These are phyloP conservation scores for Leptinotarsa juncta DNA, from an alignment of 2,888 invertebrate genomes.

Conservation along the genomic window DNA sequence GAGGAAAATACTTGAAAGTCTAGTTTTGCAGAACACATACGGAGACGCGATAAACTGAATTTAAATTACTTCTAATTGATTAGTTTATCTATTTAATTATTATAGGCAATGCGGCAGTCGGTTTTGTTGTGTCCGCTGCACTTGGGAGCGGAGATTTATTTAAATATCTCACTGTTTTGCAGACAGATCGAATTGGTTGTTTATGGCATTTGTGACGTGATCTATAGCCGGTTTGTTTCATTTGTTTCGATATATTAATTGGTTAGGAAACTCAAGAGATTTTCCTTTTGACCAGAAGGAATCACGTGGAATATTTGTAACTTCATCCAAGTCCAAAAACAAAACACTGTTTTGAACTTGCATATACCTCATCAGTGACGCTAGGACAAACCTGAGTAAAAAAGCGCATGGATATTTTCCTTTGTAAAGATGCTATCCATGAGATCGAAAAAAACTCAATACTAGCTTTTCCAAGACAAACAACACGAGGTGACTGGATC, in stretches of 20 bases:
- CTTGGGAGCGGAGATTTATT: conserved; percentile 49
- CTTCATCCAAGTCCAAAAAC: no score
- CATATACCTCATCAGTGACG: no score
- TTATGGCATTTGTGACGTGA: conserved; percentile 14
- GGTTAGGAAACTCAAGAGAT: no score
- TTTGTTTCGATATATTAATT: neutral
- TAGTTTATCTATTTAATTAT: conserved; percentile 59
- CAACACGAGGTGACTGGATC: no score
- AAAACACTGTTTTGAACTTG: no score
- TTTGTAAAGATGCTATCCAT: no score
- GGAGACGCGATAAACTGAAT: conserved; percentile 54
- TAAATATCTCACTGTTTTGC: conserved; percentile 39
- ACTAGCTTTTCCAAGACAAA: no score
- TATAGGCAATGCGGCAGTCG: conserved; percentile 54
- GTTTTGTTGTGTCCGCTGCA: conserved; percentile 49
- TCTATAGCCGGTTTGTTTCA: neutral
- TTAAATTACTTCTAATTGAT: conserved; percentile 58
- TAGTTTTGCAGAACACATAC: conserved; percentile 52
- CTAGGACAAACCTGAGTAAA: no score
- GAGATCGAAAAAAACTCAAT: no score
- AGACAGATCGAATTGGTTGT: conserved; percentile 36
- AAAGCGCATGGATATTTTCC: no score
- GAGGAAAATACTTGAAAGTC: conserved; percentile 52
- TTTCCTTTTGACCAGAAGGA: no score
- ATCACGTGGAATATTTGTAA: no score